Percentiles rank a stretch among this genome's conserved stretches.
phyloP scores from a whole-genome alignment of 2,888 invertebrate species.

The Elmis aenea region DNA sequence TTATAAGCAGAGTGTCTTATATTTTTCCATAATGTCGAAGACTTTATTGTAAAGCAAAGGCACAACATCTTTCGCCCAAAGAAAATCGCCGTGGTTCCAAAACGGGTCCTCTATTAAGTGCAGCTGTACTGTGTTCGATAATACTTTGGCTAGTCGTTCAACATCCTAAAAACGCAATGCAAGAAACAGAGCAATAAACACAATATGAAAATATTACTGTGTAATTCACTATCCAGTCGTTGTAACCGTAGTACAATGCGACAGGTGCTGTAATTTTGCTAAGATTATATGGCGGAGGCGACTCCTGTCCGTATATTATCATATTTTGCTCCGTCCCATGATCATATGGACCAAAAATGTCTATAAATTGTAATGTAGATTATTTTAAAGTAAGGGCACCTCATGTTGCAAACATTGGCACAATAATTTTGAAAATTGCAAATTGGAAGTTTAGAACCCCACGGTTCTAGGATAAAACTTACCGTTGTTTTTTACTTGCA shows the following conservation, averaged over 20 bases:
- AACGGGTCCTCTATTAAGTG: constrained; percentile 1
- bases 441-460: too few species aligned
- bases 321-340: constrained; percentile 39
- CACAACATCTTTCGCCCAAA: constrained; percentile 2
- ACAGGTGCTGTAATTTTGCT: constrained; percentile 37
- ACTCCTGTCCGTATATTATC: constrained; percentile 30
- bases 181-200: too few species aligned
- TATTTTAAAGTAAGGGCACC: too few species aligned
- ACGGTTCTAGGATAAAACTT: too few species aligned
- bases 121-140: constrained; percentile 14
- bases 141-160: too few species aligned
- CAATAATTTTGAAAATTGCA: too few species aligned
- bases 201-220: too few species aligned
- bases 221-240: neutral
- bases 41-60: constrained; percentile 3
- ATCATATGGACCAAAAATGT: constrained; percentile 43
- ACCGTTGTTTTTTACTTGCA: constrained; percentile 33
- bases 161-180: too few species aligned
- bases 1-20: too few species aligned
- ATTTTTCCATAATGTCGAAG: constrained; percentile 3
- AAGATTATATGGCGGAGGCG: constrained; percentile 38
- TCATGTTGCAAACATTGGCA: too few species aligned
- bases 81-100: constrained; percentile 8
- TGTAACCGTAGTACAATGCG: constrained; percentile 14
- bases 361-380: too few species aligned